Conservation (phyloP, 2,113 vertebrate species). For the Lophochroa leadbeateri region DNA sequence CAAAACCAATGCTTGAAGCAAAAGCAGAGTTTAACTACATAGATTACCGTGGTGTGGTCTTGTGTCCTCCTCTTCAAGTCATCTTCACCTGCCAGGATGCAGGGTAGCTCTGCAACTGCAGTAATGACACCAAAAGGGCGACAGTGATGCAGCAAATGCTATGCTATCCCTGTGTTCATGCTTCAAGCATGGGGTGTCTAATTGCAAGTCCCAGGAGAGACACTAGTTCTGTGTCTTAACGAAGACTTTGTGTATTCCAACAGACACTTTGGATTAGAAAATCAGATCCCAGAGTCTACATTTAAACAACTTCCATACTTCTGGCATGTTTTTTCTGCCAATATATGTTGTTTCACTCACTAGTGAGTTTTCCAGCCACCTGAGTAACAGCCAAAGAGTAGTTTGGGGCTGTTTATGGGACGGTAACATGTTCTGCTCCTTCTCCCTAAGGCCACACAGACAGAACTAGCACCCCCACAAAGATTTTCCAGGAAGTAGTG, state of each 20-base stretch:
- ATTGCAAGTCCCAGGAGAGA: neutral
- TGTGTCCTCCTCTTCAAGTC: neutral
- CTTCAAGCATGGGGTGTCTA: neutral
- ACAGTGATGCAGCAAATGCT: neutral
- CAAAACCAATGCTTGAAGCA: neutral
- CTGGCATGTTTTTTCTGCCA: neutral
- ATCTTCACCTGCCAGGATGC: neutral
- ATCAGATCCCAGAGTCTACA: neutral
- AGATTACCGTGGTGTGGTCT: neutral
- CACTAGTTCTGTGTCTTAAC: neutral
- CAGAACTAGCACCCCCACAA: neutral
- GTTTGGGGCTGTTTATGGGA: neutral
- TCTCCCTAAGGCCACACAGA: neutral
- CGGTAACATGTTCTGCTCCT: neutral
- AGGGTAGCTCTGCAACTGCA: neutral
- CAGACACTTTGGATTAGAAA: neutral
- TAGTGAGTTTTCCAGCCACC: neutral
- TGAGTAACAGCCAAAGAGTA: neutral
- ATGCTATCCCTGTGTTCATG: neutral
- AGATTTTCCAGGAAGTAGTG: neutral
- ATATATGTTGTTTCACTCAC: neutral
- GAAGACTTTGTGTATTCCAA: neutral
- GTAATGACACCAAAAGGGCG: neutral
- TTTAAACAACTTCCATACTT: neutral
- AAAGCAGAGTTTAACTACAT: neutral